phyloP scores from a whole-genome alignment of 2,888 invertebrate species.

The Andrena fulva region DNA sequence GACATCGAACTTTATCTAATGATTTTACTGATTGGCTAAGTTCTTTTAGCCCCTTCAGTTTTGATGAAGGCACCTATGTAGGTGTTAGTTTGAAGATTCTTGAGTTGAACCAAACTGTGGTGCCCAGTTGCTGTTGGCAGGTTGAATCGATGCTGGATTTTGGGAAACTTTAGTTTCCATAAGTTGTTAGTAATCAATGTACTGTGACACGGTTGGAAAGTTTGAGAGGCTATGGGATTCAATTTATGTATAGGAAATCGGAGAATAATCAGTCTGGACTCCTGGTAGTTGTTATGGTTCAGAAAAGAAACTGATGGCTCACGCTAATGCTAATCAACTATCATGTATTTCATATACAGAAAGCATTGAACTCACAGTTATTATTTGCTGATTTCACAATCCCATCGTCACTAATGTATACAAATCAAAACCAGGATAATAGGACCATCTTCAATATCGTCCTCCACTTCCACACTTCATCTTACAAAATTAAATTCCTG shows the following conservation, averaged over 20 bases:
- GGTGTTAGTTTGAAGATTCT: neutral
- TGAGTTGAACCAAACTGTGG: neutral
- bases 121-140: neutral
- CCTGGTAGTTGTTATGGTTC: neutral
- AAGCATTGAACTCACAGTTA: no score
- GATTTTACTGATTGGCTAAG: no score
- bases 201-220: neutral
- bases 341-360: neutral
- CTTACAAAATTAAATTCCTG: no score
- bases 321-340: neutral
- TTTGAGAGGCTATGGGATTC: no score
- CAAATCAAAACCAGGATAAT: no score
- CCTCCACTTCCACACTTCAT: no score
- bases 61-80: no score
- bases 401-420: no score
- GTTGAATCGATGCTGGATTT: neutral
- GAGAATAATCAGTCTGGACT: neutral
- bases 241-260: neutral
- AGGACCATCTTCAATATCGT: no score
- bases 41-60: no score
- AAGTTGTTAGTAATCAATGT: neutral
- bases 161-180: neutral
- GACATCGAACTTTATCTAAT: no score
- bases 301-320: slow-evolving; percentile 10
- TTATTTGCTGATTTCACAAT: no score